phyloP scores from a whole-genome alignment of 1,140 invertebrate species.

The Centruroides sculpturatus region DNA sequence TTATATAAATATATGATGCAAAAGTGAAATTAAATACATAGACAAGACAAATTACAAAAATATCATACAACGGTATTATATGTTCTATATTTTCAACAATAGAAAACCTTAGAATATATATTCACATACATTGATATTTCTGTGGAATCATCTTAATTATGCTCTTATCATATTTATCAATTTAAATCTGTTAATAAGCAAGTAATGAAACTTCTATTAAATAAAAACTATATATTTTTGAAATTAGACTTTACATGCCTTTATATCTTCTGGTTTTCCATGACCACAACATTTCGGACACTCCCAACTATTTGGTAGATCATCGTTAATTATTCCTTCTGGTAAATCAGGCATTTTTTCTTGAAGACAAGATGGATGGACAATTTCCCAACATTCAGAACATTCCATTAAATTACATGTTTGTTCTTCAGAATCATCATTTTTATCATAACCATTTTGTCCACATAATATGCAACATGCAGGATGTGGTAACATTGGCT shows the following conservation, averaged over 20 bases:
- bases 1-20: too few species aligned
- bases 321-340: conserved; percentile 54
- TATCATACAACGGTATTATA: too few species aligned
- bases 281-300: conserved; percentile 58
- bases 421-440: background rate
- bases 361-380: conserved; percentile 66
- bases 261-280: background rate
- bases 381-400: conserved; percentile 81
- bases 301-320: conserved; percentile 92
- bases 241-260: background rate
- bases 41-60: too few species aligned
- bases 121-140: too few species aligned
- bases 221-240: background rate
- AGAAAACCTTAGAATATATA: too few species aligned
- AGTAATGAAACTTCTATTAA: too few species aligned
- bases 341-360: conserved; percentile 19
- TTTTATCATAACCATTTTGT: conserved; percentile 61
- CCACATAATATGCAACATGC: conserved; percentile 75
- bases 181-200: too few species aligned
- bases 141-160: too few species aligned
- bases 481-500: conserved; percentile 73
- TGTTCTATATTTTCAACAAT: too few species aligned
- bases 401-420: conserved; percentile 49
- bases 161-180: too few species aligned
- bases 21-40: too few species aligned